Percentiles rank a stretch among this genome's conserved stretches.
Conservation (phyloP, 1,140 invertebrate species). For the Cydia pomonella region DNA sequence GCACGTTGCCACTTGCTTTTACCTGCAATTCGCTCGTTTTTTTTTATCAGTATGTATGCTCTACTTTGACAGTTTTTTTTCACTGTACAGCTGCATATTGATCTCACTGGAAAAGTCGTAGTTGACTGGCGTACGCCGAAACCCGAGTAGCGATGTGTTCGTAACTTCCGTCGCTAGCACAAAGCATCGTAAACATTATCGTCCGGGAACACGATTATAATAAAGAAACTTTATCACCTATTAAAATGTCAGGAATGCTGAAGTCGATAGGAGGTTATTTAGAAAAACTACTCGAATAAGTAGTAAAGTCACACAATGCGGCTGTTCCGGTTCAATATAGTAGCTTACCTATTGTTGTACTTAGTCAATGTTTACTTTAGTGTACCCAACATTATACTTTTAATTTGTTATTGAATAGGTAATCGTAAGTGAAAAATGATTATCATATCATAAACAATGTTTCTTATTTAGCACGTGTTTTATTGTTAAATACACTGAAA, state of each 20-base stretch:
- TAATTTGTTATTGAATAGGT: too few relatives aligned
- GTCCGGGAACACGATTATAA: conserved; percentile 59
- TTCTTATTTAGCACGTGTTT: too few relatives aligned
- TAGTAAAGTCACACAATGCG: conserved; percentile 11
- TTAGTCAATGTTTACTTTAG: neutral
- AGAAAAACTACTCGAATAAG: conserved; percentile 27
- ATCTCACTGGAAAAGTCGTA: neutral
- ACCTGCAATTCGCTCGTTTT: too few relatives aligned
- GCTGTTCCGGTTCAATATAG: neutral
- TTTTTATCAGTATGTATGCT: too few relatives aligned
- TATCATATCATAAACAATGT: too few relatives aligned
- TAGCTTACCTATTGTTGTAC: neutral
- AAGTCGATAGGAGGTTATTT: conserved; percentile 17
- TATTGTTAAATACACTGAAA: too few relatives aligned
- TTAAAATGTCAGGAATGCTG: conserved; percentile 39
- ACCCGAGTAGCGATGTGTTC: conserved; percentile 60
- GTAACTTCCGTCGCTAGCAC: conserved; percentile 62
- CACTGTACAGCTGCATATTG: too few relatives aligned
- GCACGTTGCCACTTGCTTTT: neutral
- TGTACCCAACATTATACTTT: too few relatives aligned
- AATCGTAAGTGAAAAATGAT: too few relatives aligned
- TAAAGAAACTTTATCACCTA: conserved; percentile 49
- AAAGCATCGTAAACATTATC: conserved; percentile 62
- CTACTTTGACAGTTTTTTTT: too few relatives aligned
- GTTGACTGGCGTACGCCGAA: conserved; percentile 34